These are phyloP conservation scores for Cavia porcellus DNA, from an alignment of 2,113 vertebrate genomes.

Conservation along the genomic window DNA sequence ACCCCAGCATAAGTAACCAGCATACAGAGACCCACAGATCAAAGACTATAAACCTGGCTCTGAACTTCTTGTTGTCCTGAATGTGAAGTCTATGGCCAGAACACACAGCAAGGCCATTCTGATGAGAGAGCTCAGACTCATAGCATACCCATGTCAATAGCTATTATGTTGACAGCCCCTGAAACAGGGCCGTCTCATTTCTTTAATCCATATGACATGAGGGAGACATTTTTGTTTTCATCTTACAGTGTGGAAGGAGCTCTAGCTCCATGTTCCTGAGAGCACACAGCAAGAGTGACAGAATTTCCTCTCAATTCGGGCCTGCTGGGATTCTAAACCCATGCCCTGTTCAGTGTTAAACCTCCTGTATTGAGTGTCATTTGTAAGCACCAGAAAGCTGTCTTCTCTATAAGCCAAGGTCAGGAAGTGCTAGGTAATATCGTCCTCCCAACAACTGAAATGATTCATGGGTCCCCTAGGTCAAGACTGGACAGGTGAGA, in stretches of 20 bases:
- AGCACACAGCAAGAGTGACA: neutral
- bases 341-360: neutral
- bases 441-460: neutral
- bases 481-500: neutral
- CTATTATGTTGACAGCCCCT: fast-evolving
- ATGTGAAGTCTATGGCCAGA: neutral
- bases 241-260: neutral
- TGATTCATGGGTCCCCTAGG: too few relatives aligned
- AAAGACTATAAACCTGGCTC: neutral
- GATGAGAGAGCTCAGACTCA: neutral
- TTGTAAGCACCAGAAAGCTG: neutral
- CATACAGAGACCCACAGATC: fast-evolving
- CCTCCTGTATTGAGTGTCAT: too few relatives aligned
- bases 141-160: fast-evolving
- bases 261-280: neutral
- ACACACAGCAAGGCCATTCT: neutral
- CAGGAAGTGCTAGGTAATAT: neutral
- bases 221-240: neutral
- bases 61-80: neutral
- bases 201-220: neutral
- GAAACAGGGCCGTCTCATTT: neutral
- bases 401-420: neutral
- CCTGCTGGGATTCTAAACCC: too few relatives aligned
- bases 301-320: neutral
- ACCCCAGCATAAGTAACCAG: too few relatives aligned